Evolutionary conservation across 1,140 invertebrate species (phyloP).

Genomic region (Chironomus striatipennis): DNA sequence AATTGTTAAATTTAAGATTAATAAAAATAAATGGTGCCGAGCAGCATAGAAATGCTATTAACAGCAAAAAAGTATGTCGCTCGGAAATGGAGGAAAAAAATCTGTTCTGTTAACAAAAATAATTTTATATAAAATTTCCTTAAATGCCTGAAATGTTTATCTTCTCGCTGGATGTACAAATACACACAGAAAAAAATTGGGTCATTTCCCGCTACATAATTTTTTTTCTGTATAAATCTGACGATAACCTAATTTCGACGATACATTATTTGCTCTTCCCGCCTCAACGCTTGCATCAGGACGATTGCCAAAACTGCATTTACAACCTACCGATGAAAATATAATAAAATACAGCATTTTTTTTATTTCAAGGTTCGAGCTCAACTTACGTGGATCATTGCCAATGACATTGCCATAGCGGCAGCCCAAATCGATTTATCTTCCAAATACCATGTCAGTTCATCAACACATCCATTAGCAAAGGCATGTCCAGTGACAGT

Average conservation of each 20-base stretch:
- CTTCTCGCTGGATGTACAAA: background rate
- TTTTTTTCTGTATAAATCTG: background rate
- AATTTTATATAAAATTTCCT: background rate
- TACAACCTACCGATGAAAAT: too few species aligned
- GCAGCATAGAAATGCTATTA: too few species aligned
- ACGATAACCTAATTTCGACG: conserved; percentile 10
- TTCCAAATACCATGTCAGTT: conserved; percentile 76
- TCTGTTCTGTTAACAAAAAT: background rate
- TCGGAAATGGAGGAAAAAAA: background rate
- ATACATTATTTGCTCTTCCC: conserved; percentile 49
- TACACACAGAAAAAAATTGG: background rate
- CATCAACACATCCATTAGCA: conserved; percentile 76
- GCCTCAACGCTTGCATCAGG: conserved; percentile 58
- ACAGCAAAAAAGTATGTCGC: too few species aligned
- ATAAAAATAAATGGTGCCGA: too few species aligned
- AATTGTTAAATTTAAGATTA: too few species aligned
- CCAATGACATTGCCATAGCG: conserved; percentile 61
- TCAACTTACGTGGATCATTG: conserved; percentile 57
- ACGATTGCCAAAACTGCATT: conserved; percentile 56
- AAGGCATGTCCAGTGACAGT: conserved; percentile 80
- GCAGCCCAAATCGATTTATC: conserved; percentile 74
- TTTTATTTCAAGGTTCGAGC: conserved; percentile 25
- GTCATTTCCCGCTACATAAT: background rate
- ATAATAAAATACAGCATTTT: too few species aligned
- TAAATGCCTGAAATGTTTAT: background rate